These are phyloP conservation scores for Entomobrya proxima DNA, from an alignment of 2,888 invertebrate genomes.

Conservation along the genomic window DNA sequence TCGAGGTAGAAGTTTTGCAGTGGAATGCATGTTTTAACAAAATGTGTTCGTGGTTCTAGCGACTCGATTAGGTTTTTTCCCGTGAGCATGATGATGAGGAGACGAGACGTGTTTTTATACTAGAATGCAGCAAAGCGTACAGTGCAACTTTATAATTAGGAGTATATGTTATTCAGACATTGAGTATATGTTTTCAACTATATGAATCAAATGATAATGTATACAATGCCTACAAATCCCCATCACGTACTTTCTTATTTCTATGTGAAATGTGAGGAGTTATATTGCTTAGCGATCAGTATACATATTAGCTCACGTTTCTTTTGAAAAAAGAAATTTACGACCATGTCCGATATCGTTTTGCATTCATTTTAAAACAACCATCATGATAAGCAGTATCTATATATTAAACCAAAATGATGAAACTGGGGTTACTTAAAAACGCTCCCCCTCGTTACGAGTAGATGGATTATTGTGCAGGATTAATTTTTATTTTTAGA, in stretches of 20 bases:
- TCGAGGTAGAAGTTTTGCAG: not conserved
- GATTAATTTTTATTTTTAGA: constrained; percentile 37
- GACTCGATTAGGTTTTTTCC: not conserved
- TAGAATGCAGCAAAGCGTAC: not conserved
- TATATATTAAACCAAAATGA: not conserved
- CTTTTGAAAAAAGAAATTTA: constrained; percentile 56
- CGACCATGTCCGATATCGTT: constrained; percentile 44
- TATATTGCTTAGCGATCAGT: not conserved
- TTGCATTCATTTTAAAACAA: constrained; percentile 30
- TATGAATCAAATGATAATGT: no score
- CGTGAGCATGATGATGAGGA: not conserved
- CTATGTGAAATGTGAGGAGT: not conserved
- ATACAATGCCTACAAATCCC: no score
- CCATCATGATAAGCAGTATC: not conserved
- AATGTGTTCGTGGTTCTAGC: constrained; percentile 16
- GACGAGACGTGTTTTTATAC: constrained; percentile 23
- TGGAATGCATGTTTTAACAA: not conserved
- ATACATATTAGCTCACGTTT: constrained; percentile 21
- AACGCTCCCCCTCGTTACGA: constrained; percentile 19
- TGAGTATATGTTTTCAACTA: no score
- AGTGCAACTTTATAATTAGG: no score
- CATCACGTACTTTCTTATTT: not conserved
- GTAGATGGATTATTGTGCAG: not conserved
- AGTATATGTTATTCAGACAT: no score
- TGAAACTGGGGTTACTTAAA: not conserved